Conservation (phyloP, 1,140 invertebrate genomes). For the Armadillidium nasatum region DNA sequence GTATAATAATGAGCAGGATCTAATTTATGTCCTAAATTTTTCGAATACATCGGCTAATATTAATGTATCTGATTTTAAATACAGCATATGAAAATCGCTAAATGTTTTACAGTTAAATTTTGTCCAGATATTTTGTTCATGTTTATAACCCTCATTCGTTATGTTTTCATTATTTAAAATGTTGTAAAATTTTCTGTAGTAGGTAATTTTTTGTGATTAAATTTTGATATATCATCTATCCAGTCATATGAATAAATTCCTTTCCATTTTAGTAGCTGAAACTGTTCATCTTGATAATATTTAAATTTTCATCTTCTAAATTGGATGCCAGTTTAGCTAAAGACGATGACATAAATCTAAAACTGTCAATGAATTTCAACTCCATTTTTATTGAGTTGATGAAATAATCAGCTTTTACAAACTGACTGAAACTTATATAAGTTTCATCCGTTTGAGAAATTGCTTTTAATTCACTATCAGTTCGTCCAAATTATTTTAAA, state of each 20-base stretch:
- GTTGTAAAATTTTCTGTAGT: no score
- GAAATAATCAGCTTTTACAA: not conserved
- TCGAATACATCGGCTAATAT: no score
- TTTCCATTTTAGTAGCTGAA: not conserved
- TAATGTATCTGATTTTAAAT: not conserved
- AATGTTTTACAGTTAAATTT: not conserved
- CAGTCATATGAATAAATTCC: conserved; percentile 3
- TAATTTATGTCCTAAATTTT: no score
- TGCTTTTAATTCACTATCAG: no score
- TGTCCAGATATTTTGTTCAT: not conserved
- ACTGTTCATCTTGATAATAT: no score
- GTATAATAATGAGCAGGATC: no score
- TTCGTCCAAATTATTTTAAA: no score
- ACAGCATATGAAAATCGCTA: not conserved
- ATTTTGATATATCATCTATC: not conserved
- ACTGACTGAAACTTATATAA: no score
- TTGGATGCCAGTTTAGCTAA: not conserved
- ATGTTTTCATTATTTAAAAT: not conserved
- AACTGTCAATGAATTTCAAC: not conserved
- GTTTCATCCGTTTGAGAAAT: no score
- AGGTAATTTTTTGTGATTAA: no score
- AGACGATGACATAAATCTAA: not conserved
- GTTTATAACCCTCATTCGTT: not conserved
- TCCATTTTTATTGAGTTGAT: not conserved
- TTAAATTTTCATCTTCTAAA: not conserved